Evolutionary conservation across 2,797 vertebrate species (phyloP), one percentile per base, ranked within the genome.

Genomic region (Otus scops): DNA sequence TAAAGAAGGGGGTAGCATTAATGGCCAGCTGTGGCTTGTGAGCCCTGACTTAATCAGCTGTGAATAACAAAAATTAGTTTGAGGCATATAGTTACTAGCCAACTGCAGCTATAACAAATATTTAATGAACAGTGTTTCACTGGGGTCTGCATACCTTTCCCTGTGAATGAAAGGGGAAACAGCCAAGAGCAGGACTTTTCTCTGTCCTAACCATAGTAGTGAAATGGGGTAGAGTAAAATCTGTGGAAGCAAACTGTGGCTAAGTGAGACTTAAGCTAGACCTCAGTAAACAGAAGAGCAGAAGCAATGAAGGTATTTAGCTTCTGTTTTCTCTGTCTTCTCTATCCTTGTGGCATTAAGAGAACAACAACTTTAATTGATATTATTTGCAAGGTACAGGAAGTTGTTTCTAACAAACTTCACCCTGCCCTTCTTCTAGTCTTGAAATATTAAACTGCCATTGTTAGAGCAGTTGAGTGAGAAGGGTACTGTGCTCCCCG

Each of bases 11-110:
- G 36, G 67, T 69, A 73, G 36, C 48, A 6, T 96, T 95, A 93
- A 93, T 95, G 85, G 89, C 95, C 92, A 96, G 83, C 83, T 97
- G 91, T 95, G 88, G 82, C 88, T 95, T 88, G 70, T 71, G 76
- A 96, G 65, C 65, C 57, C 61, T 73, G 83, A 47, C 59, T 96
- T 86, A 79, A 92, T 86, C 85, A 84, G 67, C 79, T 67, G 59
- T 82, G 85, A 93, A 90, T 78, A 94, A 92, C 48, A 75, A 90
- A 96, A 96, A 84, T 90, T 69, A 90, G 91, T 94, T 88, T 76
- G 85, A 86, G 79, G 77, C 47, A 54, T 88, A 81, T 56, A 75
- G 91, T 93, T 92, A 88, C 82, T 69, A 68, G 59, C 69, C 59
- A 51, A 86, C n/a, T 63, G 80, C 76, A 90, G 70, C 89, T 86